Evolutionary conservation across 2,797 vertebrate species (phyloP), one percentile per base, ranked within the genome.

Genomic region (Mastacembelus armatus): DNA sequence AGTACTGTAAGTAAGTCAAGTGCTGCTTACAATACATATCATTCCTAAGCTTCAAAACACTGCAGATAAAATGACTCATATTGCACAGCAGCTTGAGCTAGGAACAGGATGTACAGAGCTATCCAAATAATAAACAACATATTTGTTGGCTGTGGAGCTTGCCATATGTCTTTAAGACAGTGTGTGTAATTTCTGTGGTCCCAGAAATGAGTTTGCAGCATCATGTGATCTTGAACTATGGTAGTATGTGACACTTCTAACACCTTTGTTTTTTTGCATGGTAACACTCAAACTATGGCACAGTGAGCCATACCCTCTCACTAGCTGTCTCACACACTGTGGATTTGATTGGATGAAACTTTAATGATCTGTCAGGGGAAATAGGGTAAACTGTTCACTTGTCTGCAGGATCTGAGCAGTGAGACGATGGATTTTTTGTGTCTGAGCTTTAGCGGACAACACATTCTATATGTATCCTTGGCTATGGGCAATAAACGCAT

Each of bases 351-450:
- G 47, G 42, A 76, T 78, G 38, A 62, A 78, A 55, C 66, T 67
- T 76, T 75, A 81, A 87, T 59, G 58, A 78, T 15, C 32, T 64
- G 65, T 75, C 62, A 0, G 19, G 75, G 71, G 39, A 70, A 70
- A 59, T n/a, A 12, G 60, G 35, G 11, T 50, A 10, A 74, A 71
- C 67, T 35, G 64, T 54, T 66, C 36, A 47, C 65, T 38, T 71
- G 67, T 79, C 66, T 74, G 76, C 66, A 32, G 40, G 51, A 59
- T 57, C 77, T 43, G 58, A 44, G 18, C 44, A 10, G 4, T 5
- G 40, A 59, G 61, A 63, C 33, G n/a, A 33, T 30, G 24, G 29
- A 26, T 63, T 60, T 54, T 62, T n/a, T 45, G 47, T 24, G 33
- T 11, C 7, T 27, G 61, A 73, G 45, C 71, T 15, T 11, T 26